Evolutionary conservation across 2,888 invertebrate genomes (phyloP).

Genomic region (Pherbina coryleti): DNA sequence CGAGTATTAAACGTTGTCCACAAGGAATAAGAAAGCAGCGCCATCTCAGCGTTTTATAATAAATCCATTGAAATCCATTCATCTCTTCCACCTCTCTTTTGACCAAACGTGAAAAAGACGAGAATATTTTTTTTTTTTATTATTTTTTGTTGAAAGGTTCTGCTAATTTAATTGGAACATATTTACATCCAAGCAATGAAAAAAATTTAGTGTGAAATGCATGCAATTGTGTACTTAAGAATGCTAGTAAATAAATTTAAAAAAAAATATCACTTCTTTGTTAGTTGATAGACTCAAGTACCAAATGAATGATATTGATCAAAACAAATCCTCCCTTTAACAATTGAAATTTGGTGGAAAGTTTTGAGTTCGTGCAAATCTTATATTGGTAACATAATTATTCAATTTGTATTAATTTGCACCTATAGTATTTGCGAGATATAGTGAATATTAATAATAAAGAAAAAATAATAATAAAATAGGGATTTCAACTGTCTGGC

Average conservation of each 20-base stretch:
- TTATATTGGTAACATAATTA: neutral
- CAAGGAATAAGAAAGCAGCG: too few species aligned
- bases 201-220: neutral
- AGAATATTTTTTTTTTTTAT: neutral
- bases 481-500: too few species aligned
- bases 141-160: neutral
- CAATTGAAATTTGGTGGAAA: conserved; percentile 10
- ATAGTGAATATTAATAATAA: neutral
- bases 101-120: neutral
- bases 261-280: neutral
- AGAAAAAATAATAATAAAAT: neutral
- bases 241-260: too few species aligned
- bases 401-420: conserved; percentile 3
- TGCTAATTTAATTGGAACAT: conserved; percentile 7
- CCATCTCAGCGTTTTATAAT: too few species aligned
- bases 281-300: neutral
- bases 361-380: neutral
- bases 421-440: too few species aligned
- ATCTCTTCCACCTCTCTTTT: too few species aligned
- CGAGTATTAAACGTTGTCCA: too few species aligned
- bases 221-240: neutral
- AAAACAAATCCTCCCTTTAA: neutral
- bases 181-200: neutral
- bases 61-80: too few species aligned
- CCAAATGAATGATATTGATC: neutral